Base-by-base conservation (phyloP, 2,888 invertebrate species). In the Clistopyga incitator region DNA sequence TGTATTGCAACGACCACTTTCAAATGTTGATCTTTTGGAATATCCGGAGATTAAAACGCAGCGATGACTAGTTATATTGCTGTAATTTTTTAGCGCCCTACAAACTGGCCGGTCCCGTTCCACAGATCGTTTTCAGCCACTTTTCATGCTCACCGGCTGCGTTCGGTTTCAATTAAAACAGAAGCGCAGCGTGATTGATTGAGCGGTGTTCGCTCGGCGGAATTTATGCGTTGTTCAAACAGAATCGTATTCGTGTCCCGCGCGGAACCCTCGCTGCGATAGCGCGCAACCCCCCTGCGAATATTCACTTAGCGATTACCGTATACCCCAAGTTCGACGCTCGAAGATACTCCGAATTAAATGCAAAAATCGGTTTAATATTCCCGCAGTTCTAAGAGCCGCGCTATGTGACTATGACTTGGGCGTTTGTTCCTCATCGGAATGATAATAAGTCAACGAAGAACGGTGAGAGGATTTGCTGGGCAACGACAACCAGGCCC, bases 151-250 rank as follows among this genome's bases (percentile, higher is more conserved):
- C 25, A 18, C 38, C 61, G 70, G 13, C 42, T n/a, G 54, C 42
- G 74, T 74, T 84, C 80, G 72, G 85, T 87, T 89, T 84, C 81
- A 82, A 89, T 88, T 86, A 85, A 78, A 87, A 85, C 85, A 84
- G 86, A 88, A 86, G 86, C 84, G 84, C 81, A 79, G 82, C 82
- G 84, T 81, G 88, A 90, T 90, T 89, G 89, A 88, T 89, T 88
- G 90, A 87, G 84, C 82, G 82, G 86, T 88, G 86, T 87, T 86
- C 88, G 88, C 87, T 87, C 87, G 82, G 86, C 86, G 87, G 88
- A 90, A 90, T 86, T 89, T 65, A 90, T 89, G 89, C 84, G 84
- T 83, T 88, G 86, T 84, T 84, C 89, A 90, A 91, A 90, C 88
- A 90, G 85, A 86, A 85, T 64, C 61, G 68, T 20, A 64, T 65